Percentiles rank a stretch among this genome's conserved stretches.
phyloP scores from a whole-genome alignment of 2,888 invertebrate genomes.

The Ctenicera cuprea region DNA sequence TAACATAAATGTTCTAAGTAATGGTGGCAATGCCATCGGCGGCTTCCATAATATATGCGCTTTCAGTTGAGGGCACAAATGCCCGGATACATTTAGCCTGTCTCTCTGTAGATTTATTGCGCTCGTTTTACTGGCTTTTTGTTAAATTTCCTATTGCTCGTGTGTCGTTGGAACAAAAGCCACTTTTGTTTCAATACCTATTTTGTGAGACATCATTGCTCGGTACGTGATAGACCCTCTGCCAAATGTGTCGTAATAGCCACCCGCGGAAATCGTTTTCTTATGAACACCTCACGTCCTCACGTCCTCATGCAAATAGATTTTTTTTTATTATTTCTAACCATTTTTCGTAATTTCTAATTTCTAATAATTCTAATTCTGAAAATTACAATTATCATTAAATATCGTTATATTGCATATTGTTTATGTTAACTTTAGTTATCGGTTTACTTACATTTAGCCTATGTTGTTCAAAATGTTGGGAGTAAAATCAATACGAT shows the following conservation, averaged over 20 bases:
- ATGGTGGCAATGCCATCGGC: slow-evolving; percentile 27
- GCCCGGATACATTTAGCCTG: slow-evolving; percentile 65
- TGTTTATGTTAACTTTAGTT: no score
- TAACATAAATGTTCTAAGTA: slow-evolving; percentile 31
- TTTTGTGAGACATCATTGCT: slow-evolving; percentile 23
- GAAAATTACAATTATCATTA: no score
- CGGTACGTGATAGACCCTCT: background rate
- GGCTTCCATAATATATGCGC: slow-evolving; percentile 61
- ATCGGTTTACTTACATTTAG: no score
- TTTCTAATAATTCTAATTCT: no score
- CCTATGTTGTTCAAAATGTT: no score
- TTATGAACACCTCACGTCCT: background rate
- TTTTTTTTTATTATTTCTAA: no score
- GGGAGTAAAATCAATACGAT: no score
- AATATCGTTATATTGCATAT: no score
- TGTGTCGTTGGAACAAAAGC: slow-evolving; percentile 61
- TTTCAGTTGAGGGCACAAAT: slow-evolving; percentile 57
- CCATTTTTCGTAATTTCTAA: no score
- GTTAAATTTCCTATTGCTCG: slow-evolving; percentile 64
- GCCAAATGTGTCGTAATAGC: background rate
- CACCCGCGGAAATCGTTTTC: background rate
- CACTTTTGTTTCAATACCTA: slow-evolving; percentile 49
- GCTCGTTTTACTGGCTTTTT: slow-evolving; percentile 64
- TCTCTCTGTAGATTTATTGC: slow-evolving; percentile 63
- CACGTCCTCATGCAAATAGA: background rate